Conservation (phyloP, 2,797 vertebrate species). For the Eptatretus atami region DNA sequence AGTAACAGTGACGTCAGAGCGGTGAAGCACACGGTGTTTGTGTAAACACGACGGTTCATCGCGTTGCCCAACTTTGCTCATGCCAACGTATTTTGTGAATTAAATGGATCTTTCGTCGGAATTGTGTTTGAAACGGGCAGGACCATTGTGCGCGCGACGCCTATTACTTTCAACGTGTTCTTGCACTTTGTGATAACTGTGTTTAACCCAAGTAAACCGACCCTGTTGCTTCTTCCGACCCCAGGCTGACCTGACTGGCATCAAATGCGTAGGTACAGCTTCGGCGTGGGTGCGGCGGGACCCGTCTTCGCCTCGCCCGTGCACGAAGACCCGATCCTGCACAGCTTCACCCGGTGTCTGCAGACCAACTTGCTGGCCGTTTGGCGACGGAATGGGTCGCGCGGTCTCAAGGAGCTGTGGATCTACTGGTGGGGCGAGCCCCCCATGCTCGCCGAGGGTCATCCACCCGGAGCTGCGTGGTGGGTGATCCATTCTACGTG, state of each 20-base stretch:
- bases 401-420: slow-evolving; percentile 83
- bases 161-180: neutral
- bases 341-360: slow-evolving; percentile 82
- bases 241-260: slow-evolving; percentile 82
- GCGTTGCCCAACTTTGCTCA: too few relatives aligned
- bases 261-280: slow-evolving; percentile 97
- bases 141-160: too few relatives aligned
- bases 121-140: too few relatives aligned
- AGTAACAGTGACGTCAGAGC: too few relatives aligned
- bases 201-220: neutral
- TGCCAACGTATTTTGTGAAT: too few relatives aligned
- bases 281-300: slow-evolving; percentile 57
- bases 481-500: slow-evolving; percentile 17
- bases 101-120: too few relatives aligned
- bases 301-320: slow-evolving; percentile 86
- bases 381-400: slow-evolving; percentile 71
- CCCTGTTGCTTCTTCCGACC: neutral
- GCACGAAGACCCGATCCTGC: slow-evolving; percentile 77
- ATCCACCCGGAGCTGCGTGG: slow-evolving; percentile 81
- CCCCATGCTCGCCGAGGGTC: slow-evolving; percentile 51
- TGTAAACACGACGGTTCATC: too few relatives aligned
- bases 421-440: slow-evolving; percentile 99
- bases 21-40: too few relatives aligned
- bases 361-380: slow-evolving; percentile 84
- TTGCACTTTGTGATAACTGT: neutral